Conservation (phyloP, 2,113 vertebrate species). For the Dasyornis broadbenti region DNA sequence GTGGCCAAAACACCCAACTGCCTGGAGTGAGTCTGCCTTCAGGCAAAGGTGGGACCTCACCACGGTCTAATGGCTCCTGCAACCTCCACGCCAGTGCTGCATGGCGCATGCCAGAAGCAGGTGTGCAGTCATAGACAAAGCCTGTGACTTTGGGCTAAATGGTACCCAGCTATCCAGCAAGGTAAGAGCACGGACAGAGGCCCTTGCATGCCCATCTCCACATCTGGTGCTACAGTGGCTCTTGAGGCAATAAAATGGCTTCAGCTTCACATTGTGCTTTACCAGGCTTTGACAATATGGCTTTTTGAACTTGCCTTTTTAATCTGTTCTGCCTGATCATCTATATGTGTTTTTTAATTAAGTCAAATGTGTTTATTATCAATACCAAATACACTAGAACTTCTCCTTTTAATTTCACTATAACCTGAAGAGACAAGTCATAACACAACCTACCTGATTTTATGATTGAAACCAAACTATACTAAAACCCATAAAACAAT, state of each 20-base stretch:
- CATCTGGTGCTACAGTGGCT: background rate
- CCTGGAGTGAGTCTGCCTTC: background rate
- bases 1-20: background rate
- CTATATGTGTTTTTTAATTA: background rate
- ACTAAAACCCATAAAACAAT: background rate
- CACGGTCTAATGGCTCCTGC: background rate
- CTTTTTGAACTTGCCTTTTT: background rate
- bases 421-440: background rate
- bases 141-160: background rate
- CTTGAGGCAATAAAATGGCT: background rate
- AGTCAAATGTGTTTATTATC: background rate
- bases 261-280: background rate
- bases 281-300: background rate
- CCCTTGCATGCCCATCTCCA: accelerated
- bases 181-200: background rate
- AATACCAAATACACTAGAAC: background rate
- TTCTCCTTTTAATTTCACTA: background rate
- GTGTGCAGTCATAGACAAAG: background rate
- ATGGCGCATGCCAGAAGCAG: accelerated
- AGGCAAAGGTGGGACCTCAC: background rate
- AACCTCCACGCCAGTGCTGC: accelerated
- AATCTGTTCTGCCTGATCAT: background rate
- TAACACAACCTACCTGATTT: background rate
- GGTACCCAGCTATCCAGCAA: background rate
- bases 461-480: background rate